Conservation (phyloP, 2,888 invertebrate species). For the Caenorhabditis sinica region DNA sequence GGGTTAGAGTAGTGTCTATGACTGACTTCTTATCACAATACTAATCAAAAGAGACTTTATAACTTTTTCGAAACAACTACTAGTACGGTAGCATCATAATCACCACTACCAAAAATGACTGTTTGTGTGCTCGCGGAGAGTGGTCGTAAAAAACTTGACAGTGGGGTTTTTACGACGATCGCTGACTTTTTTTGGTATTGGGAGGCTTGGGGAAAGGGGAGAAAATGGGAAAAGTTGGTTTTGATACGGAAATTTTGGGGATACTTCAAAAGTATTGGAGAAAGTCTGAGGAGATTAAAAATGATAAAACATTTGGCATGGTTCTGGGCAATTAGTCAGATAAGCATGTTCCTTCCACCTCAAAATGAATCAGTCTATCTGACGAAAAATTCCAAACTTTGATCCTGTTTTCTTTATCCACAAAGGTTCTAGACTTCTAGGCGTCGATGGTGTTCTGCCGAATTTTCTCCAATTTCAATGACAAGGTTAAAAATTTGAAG, state of each 20-base stretch:
- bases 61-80: slow-evolving; percentile 17
- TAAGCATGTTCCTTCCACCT: no score
- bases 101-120: not conserved
- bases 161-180: slow-evolving; percentile 19
- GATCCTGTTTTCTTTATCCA: not conserved
- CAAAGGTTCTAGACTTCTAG: not conserved
- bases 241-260: not conserved
- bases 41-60: no score
- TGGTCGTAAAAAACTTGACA: slow-evolving; percentile 16
- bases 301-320: no score
- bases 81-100: slow-evolving; percentile 30
- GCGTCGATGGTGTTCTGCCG: not conserved
- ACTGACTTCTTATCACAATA: slow-evolving; percentile 11
- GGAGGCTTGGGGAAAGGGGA: not conserved
- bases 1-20: slow-evolving; percentile 18
- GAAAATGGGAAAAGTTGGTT: not conserved
- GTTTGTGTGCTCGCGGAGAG: not conserved
- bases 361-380: no score
- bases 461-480: not conserved
- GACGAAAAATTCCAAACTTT: no score
- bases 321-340: no score
- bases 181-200: not conserved
- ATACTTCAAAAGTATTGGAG: no score
- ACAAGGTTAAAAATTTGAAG: not conserved
- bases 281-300: no score